Base-by-base conservation (phyloP, 2,888 invertebrate genomes). In the Oligia fasciuncula region DNA sequence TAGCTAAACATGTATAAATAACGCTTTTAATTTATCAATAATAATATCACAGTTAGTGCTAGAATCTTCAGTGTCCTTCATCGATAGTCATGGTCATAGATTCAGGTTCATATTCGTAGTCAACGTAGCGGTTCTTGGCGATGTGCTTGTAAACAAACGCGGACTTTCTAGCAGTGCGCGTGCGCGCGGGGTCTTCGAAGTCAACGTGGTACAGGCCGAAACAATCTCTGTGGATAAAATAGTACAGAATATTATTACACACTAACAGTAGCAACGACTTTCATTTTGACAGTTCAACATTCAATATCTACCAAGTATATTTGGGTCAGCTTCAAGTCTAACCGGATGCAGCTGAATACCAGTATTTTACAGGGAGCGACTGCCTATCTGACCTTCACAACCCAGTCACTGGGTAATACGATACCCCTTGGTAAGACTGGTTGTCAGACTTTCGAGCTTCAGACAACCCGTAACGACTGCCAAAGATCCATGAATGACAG, bases 161-260 rank as follows among this genome's bases (percentile, higher is more conserved):
- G 0, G 98, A 98, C 69, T 96, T 95, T 90, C 98, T 98, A 0
- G 98, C 97, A 0, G 97, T 97, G 88, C 98, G 97, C 0, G 97
- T 96, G 87, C 97, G 97, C 2, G 95, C 94, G 0, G 97, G 97
- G 85, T 97, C 97, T 23, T 95, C 94, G 91, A 98, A 98, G 92
- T 98, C 97, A 5, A 98, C 98, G 80, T 97, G 97, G 89, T 97
- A 98, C 0, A 98, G 92, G 1, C 98, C 98, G 90, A 98, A 98
- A 84, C 97, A 97, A 89, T 97, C 97, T 29, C 96, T 96, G 92
- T 13, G 90, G 89, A 60, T 75, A 72, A n/a, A 82, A 57, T 1
- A 1, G 0, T 23, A 6, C 5, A 19, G 35, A 68, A 62, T 49
- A 19, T 65, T 49, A 49, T 13, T 49, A 29, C 29, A 29, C 29